These are phyloP conservation scores for Drosophila fuyamai DNA, from an alignment of 1,140 invertebrate species.

Conservation along the genomic window DNA sequence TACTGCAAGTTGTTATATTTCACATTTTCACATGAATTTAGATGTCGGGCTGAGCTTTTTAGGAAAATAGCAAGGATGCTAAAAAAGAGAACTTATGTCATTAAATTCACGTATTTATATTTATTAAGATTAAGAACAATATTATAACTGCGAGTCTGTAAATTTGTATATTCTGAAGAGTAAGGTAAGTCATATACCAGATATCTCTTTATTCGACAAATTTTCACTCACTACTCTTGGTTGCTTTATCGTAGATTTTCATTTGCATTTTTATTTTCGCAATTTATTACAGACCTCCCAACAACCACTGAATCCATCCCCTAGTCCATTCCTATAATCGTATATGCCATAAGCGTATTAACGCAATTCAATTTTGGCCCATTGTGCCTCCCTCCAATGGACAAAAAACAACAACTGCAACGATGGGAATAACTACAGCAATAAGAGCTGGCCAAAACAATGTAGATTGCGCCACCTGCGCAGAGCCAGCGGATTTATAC, in stretches of 20 bases:
- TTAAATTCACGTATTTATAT: no score
- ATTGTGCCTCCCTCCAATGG: constrained; percentile 35
- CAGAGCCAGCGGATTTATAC: not conserved
- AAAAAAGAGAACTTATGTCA: no score
- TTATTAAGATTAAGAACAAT: no score
- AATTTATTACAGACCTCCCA: constrained; percentile 57
- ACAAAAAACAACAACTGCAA: constrained; percentile 17
- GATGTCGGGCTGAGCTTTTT: not conserved
- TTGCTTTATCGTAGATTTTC: constrained; percentile 67
- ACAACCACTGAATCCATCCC: constrained; percentile 10
- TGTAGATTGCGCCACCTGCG: constrained; percentile 59
- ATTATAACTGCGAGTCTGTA: no score
- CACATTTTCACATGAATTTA: not conserved
- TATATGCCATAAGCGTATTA: constrained; percentile 79
- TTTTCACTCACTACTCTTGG: not conserved
- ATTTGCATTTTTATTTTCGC: constrained; percentile 67
- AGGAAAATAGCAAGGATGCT: not conserved
- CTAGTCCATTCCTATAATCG: constrained; percentile 34
- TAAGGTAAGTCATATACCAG: not conserved
- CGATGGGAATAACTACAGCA: constrained; percentile 30
- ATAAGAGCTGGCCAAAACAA: constrained; percentile 35
- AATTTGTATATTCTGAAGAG: no score
- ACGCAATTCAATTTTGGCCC: constrained; percentile 74
- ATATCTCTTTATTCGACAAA: constrained; percentile 5
- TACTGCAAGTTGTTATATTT: not conserved